Percentiles rank a stretch among this genome's conserved stretches.
Evolutionary conservation across 2,888 invertebrate genomes (phyloP).

Genomic region (Seira musarum): DNA sequence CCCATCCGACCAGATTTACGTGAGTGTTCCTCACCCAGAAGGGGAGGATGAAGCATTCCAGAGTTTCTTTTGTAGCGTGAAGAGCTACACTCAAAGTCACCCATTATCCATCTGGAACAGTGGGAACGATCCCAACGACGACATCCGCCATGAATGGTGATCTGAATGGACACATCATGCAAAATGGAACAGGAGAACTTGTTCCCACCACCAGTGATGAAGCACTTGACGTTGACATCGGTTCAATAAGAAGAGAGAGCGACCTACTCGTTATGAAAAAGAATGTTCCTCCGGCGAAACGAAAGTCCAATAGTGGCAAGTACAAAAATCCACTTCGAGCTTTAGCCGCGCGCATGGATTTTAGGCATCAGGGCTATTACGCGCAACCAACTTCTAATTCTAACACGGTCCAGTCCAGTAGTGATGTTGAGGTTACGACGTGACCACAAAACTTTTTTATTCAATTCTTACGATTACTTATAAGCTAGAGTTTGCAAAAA

Average conservation of each 20-base stretch:
- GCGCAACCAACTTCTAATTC: conserved; percentile 48
- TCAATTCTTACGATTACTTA: no score
- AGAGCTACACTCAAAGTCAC: conserved; percentile 44
- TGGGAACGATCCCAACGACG: conserved; percentile 23
- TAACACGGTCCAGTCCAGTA: conserved; percentile 53
- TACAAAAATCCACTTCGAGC: conserved; percentile 66
- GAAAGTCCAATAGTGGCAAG: conserved; percentile 62
- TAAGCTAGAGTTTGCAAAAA: no score
- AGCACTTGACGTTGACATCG: conserved; percentile 40
- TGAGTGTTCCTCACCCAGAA: conserved; percentile 64
- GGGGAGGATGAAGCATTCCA: conserved; percentile 68
- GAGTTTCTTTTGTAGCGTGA: conserved; percentile 63
- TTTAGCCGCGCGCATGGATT: conserved; percentile 67
- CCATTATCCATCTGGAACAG: conserved; percentile 26
- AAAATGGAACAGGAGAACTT: neutral
- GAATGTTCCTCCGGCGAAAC: conserved; percentile 61
- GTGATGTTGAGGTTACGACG: conserved; percentile 58
- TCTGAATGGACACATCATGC: neutral
- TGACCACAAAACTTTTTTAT: conserved; percentile 26
- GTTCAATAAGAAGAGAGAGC: conserved; percentile 62
- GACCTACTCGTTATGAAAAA: conserved; percentile 68
- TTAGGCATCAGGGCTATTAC: conserved; percentile 65
- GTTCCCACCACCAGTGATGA: neutral
- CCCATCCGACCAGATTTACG: conserved; percentile 38
- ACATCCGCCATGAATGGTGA: neutral